These are phyloP conservation scores for Catocala fraxini DNA, from an alignment of 2,888 invertebrate genomes.

Conservation along the genomic window DNA sequence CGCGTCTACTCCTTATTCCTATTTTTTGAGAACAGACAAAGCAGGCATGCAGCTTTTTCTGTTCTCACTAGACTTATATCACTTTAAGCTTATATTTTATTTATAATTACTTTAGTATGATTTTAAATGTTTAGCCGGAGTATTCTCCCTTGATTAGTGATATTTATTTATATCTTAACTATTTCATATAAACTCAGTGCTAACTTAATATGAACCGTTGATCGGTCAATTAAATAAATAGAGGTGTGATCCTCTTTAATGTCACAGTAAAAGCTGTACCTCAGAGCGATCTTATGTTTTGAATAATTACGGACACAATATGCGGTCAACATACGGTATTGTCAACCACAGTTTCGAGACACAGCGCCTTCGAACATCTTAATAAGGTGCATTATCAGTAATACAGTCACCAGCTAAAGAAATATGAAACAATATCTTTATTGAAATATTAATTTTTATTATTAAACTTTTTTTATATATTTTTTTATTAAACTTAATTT, in stretches of 20 bases:
- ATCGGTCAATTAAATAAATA: not conserved
- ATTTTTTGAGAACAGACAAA: constrained; percentile 9
- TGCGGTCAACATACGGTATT: constrained; percentile 30
- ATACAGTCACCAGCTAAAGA: constrained; percentile 7
- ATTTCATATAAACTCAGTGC: not conserved
- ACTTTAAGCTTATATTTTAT: constrained; percentile 15
- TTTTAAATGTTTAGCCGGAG: constrained; percentile 17
- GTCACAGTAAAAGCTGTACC: constrained; percentile 34
- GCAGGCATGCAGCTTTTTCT: constrained; percentile 33
- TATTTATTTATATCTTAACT: constrained; percentile 14
- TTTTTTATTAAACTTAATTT: too few species aligned
- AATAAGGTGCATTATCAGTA: not conserved
- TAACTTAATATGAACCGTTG: not conserved
- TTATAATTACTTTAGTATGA: constrained; percentile 13
- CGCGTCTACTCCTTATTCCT: not conserved
- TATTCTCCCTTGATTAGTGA: constrained; percentile 14
- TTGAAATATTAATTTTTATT: too few species aligned
- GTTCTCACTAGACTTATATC: constrained; percentile 17
- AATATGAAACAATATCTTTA: not conserved
- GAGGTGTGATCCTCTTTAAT: not conserved
- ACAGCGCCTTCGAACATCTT: not conserved
- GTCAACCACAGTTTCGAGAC: constrained; percentile 1
- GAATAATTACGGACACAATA: constrained; percentile 9
- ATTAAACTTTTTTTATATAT: too few species aligned
- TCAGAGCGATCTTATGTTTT: constrained; percentile 25